These are phyloP conservation scores for Chrysemys picta DNA, from an alignment of 2,113 vertebrate species.

Conservation along the genomic window DNA sequence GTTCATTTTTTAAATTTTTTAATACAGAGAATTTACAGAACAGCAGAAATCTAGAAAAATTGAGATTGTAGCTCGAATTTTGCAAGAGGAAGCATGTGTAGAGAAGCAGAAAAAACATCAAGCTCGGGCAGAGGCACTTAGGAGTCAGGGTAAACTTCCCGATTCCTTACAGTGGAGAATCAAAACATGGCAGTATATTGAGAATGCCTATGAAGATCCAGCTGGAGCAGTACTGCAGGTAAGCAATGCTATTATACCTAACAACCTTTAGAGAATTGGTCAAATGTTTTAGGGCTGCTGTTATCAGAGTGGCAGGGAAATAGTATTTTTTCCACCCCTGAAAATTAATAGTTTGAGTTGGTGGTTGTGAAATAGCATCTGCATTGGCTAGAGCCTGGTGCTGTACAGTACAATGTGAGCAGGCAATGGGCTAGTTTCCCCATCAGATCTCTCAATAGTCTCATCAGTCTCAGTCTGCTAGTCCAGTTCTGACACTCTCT, in stretches of 20 bases:
- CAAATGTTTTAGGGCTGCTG: background rate
- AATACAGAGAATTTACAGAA: conserved; percentile 83
- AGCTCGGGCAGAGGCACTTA: background rate
- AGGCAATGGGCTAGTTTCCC: background rate
- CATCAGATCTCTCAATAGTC: background rate
- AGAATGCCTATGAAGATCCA: conserved; percentile 21
- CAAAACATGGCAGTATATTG: conserved; percentile 71
- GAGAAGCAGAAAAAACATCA: conserved; percentile 57
- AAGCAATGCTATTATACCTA: background rate
- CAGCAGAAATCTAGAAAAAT: conserved; percentile 81
- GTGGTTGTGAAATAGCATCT: background rate
- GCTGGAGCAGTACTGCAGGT: background rate
- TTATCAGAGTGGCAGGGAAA: background rate
- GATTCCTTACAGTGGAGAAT: background rate
- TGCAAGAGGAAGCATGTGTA: conserved; percentile 78
- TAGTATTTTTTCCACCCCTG: background rate
- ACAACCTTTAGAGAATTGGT: background rate
- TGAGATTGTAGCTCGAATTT: conserved; percentile 83
- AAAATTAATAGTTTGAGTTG: background rate
- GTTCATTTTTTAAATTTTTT: conserved; percentile 30
- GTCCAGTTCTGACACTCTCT: background rate
- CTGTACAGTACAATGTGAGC: background rate
- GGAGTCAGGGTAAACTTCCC: background rate
- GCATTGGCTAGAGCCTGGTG: background rate
- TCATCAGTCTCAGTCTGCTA: background rate